Evolutionary conservation across 2,113 vertebrate species (phyloP).

Genomic region (Anguilla japonica): DNA sequence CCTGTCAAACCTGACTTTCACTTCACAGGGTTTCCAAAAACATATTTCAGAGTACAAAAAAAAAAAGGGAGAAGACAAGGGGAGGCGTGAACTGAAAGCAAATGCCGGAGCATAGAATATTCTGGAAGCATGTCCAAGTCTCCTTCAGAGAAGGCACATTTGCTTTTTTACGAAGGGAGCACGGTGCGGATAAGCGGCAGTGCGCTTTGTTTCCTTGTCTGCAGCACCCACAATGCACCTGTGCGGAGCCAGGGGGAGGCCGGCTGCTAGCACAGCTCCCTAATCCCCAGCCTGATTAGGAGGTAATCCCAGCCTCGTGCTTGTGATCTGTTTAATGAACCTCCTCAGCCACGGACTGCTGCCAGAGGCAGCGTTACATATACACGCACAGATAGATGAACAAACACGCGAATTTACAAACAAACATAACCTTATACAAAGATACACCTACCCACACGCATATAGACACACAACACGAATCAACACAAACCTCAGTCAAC

Average conservation of each 20-base stretch:
- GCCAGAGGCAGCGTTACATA: background rate
- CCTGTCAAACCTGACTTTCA: conserved; percentile 41
- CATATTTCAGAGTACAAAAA: background rate
- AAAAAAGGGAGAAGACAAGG: background rate
- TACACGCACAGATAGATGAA: background rate
- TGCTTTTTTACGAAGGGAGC: background rate
- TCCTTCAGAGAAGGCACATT: background rate
- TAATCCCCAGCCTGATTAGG: conserved; percentile 61
- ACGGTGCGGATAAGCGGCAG: background rate
- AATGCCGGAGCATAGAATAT: background rate
- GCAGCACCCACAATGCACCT: conserved; percentile 19
- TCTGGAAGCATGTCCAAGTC: background rate
- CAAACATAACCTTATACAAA: background rate
- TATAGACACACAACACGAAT: background rate
- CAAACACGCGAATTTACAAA: background rate
- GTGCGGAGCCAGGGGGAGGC: conserved; percentile 14
- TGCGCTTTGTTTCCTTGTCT: background rate
- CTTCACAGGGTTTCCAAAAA: background rate
- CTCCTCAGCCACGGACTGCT: conserved; percentile 35
- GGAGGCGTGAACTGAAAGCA: background rate
- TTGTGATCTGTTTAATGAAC: conserved; percentile 61
- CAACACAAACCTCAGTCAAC: background rate
- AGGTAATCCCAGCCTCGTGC: conserved; percentile 49
- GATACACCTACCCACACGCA: background rate
- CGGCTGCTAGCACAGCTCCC: conserved; percentile 37